Conservation (phyloP, 2,797 vertebrate genomes). For the Danio aesculapii region DNA sequence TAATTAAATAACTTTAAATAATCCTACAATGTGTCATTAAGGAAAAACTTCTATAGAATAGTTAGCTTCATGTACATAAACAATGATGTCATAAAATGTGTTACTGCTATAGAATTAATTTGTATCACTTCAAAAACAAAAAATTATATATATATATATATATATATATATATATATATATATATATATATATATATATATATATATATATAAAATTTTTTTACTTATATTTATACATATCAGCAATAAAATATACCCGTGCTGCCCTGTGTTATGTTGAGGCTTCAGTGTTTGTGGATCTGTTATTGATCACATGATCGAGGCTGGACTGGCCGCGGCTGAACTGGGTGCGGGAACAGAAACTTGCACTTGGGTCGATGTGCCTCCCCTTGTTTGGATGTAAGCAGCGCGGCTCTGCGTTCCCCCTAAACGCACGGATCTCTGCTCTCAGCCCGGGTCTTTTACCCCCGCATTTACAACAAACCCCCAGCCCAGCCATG, state of each 20-base stretch:
- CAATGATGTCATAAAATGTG: neutral
- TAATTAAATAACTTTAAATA: neutral
- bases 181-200: no score
- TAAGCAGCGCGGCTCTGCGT: conserved; percentile 9
- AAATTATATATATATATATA: no score
- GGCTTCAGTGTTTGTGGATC: conserved; percentile 11
- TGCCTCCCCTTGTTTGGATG: conserved; percentile 31
- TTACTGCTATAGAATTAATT: neutral
- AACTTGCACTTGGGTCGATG: conserved; percentile 37
- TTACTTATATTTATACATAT: no score
- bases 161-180: no score
- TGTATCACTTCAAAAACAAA: neutral
- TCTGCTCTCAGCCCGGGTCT: neutral
- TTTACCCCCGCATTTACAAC: neutral
- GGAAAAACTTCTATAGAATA: neutral
- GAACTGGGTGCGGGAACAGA: conserved; percentile 48
- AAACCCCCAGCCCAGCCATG: conserved; percentile 60
- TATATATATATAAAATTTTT: no score
- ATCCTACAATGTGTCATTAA: neutral
- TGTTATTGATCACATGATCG: conserved; percentile 50
- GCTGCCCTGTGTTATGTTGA: neutral
- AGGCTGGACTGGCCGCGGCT: conserved; percentile 23
- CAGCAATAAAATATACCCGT: neutral
- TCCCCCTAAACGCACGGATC: conserved; percentile 12
- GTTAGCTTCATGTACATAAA: neutral